Evolutionary conservation across 2,888 invertebrate genomes (phyloP), one percentile per base, ranked within the genome.

Genomic region (Nudaria mundana): DNA sequence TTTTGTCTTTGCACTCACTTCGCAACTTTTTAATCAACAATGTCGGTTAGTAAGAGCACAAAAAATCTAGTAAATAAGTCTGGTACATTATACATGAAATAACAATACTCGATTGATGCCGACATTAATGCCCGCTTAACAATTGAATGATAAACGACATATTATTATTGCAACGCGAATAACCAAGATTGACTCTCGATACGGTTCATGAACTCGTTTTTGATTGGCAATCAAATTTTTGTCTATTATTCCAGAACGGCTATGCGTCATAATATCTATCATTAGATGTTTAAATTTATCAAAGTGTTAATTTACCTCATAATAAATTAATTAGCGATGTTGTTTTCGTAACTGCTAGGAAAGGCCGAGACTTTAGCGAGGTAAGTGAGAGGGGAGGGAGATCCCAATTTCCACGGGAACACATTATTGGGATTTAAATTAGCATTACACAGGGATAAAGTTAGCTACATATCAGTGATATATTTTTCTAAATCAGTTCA

Each of bases 121-220:
- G 78, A 79, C 77, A 66, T 77, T 76, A 71, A 81, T 76, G 70
- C 63, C 50, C 57, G 38, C 40, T 58, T 59, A 65, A 63, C 73
- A 79, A 84, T 85, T 81, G 81, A 68, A 81, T 81, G 83, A 85
- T 71, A 72, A 71, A 84, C 76, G 80, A 65, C 66, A 66, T 63
- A 67, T 49, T 57, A 57, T 52, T 57, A 61, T 74, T 71, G 70
- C 73, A 69, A 70, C 70, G 70, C 60, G 48, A 63, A 63, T 60
- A 63, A 70, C 56, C 46, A 48, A 60, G 58, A 68, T 66, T 63
- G 66, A 71, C 65, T 59, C 55, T 60, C 64, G 61, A 71, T 70
- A 67, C 64, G 67, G 72, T 75, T 64, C 60, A 61, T 63, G 56
- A 62, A 63, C 68, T 61, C 52, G 54, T 59, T 56, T 69, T 72